Conservation (phyloP, 2,888 invertebrate genomes). For the Ernsta delagoae region DNA sequence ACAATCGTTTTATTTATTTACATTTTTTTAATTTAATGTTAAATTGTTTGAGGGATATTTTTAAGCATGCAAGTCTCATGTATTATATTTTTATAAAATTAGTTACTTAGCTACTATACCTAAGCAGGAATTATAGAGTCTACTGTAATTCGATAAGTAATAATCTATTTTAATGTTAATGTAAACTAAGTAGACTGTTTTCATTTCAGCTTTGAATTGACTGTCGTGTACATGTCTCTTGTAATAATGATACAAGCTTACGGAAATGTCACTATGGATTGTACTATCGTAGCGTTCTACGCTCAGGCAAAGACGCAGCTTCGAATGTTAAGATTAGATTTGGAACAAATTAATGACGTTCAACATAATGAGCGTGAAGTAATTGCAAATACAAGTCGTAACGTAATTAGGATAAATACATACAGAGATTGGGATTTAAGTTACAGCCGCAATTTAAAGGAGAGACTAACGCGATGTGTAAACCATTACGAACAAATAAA, state of each 20-base stretch:
- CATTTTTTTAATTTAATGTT: too few species aligned
- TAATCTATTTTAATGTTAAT: too few species aligned
- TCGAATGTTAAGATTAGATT: slow-evolving; percentile 61
- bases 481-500: slow-evolving; percentile 62
- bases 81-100: too few species aligned
- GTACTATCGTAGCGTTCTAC: slow-evolving; percentile 68
- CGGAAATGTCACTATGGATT: slow-evolving; percentile 70
- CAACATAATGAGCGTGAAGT: slow-evolving; percentile 25
- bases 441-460: slow-evolving; percentile 46
- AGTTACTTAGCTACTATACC: too few species aligned
- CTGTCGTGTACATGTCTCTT: slow-evolving; percentile 57
- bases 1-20: too few species aligned
- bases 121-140: too few species aligned
- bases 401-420: slow-evolving; percentile 29
- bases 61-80: too few species aligned
- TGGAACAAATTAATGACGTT: slow-evolving; percentile 58
- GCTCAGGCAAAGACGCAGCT: slow-evolving; percentile 67
- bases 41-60: too few species aligned
- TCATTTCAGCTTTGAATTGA: slow-evolving; percentile 62
- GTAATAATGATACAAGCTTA: slow-evolving; percentile 63
- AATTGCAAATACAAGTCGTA: background rate
- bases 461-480: slow-evolving; percentile 58
- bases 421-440: slow-evolving; percentile 48
- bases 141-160: too few species aligned
- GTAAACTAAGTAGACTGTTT: background rate